Evolutionary conservation across 35 echinoderm and acorn worm species (phyloP), one percentile per base, ranked within the genome.

Genomic region (Anneissia japonica): DNA sequence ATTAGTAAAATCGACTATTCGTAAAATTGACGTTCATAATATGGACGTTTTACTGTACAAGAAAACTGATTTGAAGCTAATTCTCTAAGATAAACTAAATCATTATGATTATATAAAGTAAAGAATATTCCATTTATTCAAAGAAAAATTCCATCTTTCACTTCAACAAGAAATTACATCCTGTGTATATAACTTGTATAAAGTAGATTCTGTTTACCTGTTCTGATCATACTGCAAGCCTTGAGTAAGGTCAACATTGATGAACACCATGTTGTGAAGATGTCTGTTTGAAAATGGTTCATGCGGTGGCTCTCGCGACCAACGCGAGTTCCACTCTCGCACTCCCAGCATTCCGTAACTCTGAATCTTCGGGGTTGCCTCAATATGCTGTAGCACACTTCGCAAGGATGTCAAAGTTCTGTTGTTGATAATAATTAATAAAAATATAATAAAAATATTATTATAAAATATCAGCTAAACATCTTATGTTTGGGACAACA

Each of bases 201-300:
- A n/a, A n/a, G n/a, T n/a, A n/a, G 23, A 37, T 84, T 26, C 32
- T 38, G 77, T 84, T 83, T 32, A 93, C 95, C 87, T 93, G 35
- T 97, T 87, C 36, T 87, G 89, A 75, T 93, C 89, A 81, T 97
- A 97, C 84, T 97, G 88, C 73, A 97, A 91, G 33, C 87, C 79
- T 46, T 87, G 72, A 36, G 91, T 90, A 51, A 80, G 86, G 30
- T 89, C 76, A 10, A 97, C 79, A 75, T 97, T 97, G 30, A 97
- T 34, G 40, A 97, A 97, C 26, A 97, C 84, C 81, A 97, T 91
- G 74, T 93, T 89, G 74, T 88, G 73, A 10, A 93, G 79, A 55
- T 87, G 89, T 35, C 91, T 80, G 9, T 40, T 64, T 5, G 81
- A 80, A n/a, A 86, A 89, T 19, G 74, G 43, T 26, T 84, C 36